A percentile compares a stretch with the other conserved stretches of the same genome.
phyloP scores from a whole-genome alignment of 2,888 invertebrate genomes.

The Drosophila sordidapex region DNA sequence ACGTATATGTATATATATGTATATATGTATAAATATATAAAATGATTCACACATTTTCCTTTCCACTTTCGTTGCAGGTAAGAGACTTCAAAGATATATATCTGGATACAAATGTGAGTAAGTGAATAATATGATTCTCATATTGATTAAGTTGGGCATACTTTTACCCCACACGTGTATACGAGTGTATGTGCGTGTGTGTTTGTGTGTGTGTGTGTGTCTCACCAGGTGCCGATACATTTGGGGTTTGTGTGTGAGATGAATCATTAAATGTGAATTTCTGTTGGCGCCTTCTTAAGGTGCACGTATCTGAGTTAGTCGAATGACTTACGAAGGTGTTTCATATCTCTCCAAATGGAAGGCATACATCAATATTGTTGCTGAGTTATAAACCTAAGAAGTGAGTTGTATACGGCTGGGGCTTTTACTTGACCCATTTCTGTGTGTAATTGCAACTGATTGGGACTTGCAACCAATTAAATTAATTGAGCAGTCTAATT shows the following conservation, averaged over 20 bases:
- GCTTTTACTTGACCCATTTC: neutral
- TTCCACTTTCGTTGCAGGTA: slow-evolving; percentile 59
- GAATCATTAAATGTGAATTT: slow-evolving; percentile 17
- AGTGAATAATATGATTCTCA: slow-evolving; percentile 71
- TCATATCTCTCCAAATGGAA: neutral
- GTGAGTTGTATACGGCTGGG: neutral
- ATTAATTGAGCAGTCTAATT: neutral
- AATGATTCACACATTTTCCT: slow-evolving; percentile 30
- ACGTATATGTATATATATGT: neutral
- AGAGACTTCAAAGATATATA: slow-evolving; percentile 28
- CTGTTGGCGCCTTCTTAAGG: neutral
- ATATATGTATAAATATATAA: slow-evolving; percentile 2
- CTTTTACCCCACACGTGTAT: neutral
- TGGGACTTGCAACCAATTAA: neutral
- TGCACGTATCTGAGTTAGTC: neutral
- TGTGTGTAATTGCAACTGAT: neutral
- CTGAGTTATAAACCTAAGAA: neutral
- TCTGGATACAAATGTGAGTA: slow-evolving; percentile 48
- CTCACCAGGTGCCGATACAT: slow-evolving; percentile 35
- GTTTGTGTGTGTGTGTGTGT: slow-evolving; percentile 8
- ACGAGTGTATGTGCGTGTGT: neutral
- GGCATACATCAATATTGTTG: neutral
- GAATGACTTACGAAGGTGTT: neutral
- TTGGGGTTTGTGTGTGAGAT: slow-evolving; percentile 17
- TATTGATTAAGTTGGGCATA: slow-evolving; percentile 72